Evolutionary conservation across 1,140 invertebrate genomes (phyloP), one percentile per base, ranked within the genome.

Genomic region (Amphibalanus amphitrite): DNA sequence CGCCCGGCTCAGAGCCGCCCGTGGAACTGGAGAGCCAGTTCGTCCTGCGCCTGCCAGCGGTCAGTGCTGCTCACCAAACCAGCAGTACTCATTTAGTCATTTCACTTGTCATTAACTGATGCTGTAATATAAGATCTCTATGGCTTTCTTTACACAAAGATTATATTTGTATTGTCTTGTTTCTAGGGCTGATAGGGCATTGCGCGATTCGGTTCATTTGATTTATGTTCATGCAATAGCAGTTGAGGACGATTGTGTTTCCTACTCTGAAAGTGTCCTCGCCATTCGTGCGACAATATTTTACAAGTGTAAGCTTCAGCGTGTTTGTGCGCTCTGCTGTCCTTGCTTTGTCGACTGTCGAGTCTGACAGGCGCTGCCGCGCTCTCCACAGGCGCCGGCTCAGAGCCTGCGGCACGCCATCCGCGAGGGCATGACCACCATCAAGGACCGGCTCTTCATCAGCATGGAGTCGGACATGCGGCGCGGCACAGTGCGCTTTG

Each of bases 371-470:
- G 4, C 10, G 23, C 10, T 23, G 64, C 3, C n/a, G 64, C 26
- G 64, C 26, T 23, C 10, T 65, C 80, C 82, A 30, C 74, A 92
- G 87, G 89, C 91, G 77, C 88, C 92, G 28, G 85, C 92, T 0
- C 87, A 86, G 77, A 79, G 83, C 25, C 80, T 95, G 17, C 82
- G 86, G 74, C 90, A 94, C 77, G 84, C 89, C 13, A 81, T 97
- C 28, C 85, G 86, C 74, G 86, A 84, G 75, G 90, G 89, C 30
- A 84, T 86, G 71, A 85, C 84, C 40, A 86, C 85, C 78, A 79
- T 97, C 0, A 96, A 95, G 83, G 95, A 97, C 77, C 85, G 93
- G 29, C 80, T 97, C 4, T 84, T 82, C n/a, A 92, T 98, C 72
- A 91, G 93, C 79, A 78, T 97, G 28, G 93, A 76, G 38, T 87